Conservation (phyloP, 2,888 invertebrate species). For the Melinaea menophilus region DNA sequence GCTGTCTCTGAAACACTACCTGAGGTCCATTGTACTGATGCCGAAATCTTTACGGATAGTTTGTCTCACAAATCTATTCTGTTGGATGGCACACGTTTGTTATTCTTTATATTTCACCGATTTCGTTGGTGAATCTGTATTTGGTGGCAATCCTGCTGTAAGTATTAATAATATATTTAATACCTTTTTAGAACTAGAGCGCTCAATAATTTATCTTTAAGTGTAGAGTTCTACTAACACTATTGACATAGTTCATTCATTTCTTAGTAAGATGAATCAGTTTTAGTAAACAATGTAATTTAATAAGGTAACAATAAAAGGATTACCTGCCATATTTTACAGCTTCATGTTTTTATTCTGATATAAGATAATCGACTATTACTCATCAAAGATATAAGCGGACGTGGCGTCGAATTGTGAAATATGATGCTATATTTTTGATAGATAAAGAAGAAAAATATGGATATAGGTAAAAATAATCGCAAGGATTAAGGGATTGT, state of each 20-base stretch:
- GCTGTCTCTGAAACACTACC: slow-evolving; percentile 85
- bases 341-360: slow-evolving; percentile 23
- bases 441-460: too few relatives aligned
- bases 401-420: neutral
- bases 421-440: neutral
- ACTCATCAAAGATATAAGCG: slow-evolving; percentile 12
- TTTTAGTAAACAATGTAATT: slow-evolving; percentile 24
- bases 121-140: slow-evolving; percentile 95
- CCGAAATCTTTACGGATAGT: slow-evolving; percentile 90
- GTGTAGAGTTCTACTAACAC: neutral
- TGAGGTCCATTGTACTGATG: slow-evolving; percentile 94
- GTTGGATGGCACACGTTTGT: slow-evolving; percentile 99
- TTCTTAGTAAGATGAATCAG: slow-evolving; percentile 26
- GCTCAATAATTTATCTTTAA: neutral
- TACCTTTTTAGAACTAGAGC: neutral
- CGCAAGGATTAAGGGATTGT: too few relatives aligned
- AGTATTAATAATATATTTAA: slow-evolving; percentile 37
- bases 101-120: slow-evolving; percentile 98
- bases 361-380: slow-evolving; percentile 24
- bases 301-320: slow-evolving; percentile 23
- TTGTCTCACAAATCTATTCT: slow-evolving; percentile 95
- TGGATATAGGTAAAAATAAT: too few relatives aligned
- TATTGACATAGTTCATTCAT: slow-evolving; percentile 21
- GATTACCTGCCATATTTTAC: slow-evolving; percentile 23
- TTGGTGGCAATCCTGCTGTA: slow-evolving; percentile 90